A percentile compares a stretch with the other conserved stretches of the same genome.
phyloP scores from a whole-genome alignment of 1,140 invertebrate genomes.

The Venturia canescens region DNA sequence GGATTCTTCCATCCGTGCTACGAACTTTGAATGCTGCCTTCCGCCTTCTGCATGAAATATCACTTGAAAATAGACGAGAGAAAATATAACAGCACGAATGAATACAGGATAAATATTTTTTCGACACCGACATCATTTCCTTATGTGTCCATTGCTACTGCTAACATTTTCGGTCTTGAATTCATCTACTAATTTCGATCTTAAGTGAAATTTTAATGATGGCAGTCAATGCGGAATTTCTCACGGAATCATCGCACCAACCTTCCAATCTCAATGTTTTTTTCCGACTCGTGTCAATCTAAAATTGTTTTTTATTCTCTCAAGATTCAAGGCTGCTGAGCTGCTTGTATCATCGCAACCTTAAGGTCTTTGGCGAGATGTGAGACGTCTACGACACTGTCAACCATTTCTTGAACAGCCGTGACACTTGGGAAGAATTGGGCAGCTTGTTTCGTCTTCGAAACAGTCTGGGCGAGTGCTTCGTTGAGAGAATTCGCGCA shows the following conservation, averaged over 20 bases:
- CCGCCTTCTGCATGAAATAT: too few species aligned
- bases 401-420: conserved; percentile 95
- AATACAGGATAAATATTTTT: too few species aligned
- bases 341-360: conserved; percentile 71
- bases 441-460: conserved; percentile 93
- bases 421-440: conserved; percentile 92
- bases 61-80: too few species aligned
- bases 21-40: too few species aligned
- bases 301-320: conserved; percentile 4
- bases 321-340: conserved; percentile 66
- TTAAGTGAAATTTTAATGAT: background rate
- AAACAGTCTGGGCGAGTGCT: conserved; percentile 88
- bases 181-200: too few species aligned
- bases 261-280: background rate
- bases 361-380: conserved; percentile 87
- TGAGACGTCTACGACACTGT: conserved; percentile 90
- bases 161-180: too few species aligned
- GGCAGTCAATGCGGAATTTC: conserved; percentile 32
- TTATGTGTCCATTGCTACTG: too few species aligned
- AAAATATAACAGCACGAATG: too few species aligned
- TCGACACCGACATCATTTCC: too few species aligned
- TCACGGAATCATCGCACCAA: background rate
- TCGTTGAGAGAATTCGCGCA: conserved; percentile 91
- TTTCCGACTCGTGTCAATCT: background rate
- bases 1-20: too few species aligned